Conservation (phyloP, 2,888 invertebrate genomes). For the Heteromyza rotundicornis region DNA sequence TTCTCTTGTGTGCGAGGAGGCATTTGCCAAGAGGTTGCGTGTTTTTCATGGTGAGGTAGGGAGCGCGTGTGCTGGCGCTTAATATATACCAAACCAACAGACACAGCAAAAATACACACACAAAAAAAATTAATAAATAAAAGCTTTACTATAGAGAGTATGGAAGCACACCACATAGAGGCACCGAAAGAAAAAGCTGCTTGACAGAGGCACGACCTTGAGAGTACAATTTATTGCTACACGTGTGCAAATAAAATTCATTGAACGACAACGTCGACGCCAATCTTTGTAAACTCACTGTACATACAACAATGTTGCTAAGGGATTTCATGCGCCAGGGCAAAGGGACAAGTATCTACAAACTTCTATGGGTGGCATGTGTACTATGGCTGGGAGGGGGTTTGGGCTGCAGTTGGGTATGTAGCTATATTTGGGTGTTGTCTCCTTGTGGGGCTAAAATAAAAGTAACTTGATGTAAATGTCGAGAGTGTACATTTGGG, state of each 20-base stretch:
- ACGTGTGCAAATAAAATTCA: constrained; percentile 53
- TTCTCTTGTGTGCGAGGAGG: too few species aligned
- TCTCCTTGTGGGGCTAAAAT: neutral
- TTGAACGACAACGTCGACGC: constrained; percentile 29
- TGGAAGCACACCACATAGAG: too few species aligned
- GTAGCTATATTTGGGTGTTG: neutral
- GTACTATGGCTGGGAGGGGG: neutral
- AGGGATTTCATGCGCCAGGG: too few species aligned
- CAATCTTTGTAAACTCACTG: constrained; percentile 3
- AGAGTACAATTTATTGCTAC: constrained; percentile 58
- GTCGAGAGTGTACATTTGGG: neutral
- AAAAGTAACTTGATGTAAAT: neutral
- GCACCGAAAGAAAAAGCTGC: neutral
- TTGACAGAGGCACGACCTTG: constrained; percentile 48
- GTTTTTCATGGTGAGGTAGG: constrained; percentile 9
- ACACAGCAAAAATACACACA: too few species aligned
- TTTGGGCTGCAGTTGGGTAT: neutral
- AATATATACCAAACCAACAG: too few species aligned
- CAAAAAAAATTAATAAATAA: too few species aligned
- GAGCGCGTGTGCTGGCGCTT: too few species aligned
- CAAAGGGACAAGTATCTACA: constrained; percentile 11
- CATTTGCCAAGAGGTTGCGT: neutral
- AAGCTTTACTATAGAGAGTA: too few species aligned
- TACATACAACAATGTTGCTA: neutral
- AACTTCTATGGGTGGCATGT: neutral